These are phyloP conservation scores for Julus scandinavius DNA, from an alignment of 2,888 invertebrate species.

Conservation along the genomic window DNA sequence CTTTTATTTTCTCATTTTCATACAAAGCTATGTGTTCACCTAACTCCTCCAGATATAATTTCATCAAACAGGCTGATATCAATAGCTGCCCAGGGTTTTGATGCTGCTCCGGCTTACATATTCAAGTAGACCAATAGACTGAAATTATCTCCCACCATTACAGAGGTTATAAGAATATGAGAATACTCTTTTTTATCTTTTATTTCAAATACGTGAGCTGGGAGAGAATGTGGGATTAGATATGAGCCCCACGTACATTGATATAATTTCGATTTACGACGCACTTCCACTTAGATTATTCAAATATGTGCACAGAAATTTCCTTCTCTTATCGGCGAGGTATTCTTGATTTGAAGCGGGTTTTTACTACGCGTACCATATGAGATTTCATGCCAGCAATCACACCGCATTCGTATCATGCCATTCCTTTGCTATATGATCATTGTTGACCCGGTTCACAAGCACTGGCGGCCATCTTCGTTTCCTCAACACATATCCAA, in stretches of 20 bases:
- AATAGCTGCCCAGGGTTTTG: slow-evolving; percentile 4
- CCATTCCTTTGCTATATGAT: neutral
- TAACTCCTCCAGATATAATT: slow-evolving; percentile 21
- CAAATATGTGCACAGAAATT: slow-evolving; percentile 44
- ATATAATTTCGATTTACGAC: slow-evolving; percentile 46
- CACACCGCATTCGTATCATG: slow-evolving; percentile 34
- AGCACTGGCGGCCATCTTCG: neutral
- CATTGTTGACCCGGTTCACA: slow-evolving; percentile 24
- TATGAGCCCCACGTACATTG: slow-evolving; percentile 46
- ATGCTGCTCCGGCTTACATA: slow-evolving; percentile 14
- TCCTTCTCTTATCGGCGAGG: slow-evolving; percentile 44
- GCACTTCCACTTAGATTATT: slow-evolving; percentile 46
- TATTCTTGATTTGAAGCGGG: slow-evolving; percentile 33
- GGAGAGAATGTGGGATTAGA: slow-evolving; percentile 43
- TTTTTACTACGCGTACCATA: slow-evolving; percentile 24
- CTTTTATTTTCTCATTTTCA: slow-evolving; percentile 28
- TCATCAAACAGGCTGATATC: slow-evolving; percentile 31
- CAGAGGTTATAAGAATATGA: slow-evolving; percentile 45
- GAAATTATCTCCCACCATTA: slow-evolving; percentile 42
- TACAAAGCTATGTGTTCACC: slow-evolving; percentile 17
- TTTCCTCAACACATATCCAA: slow-evolving; percentile 4
- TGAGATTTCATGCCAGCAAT: slow-evolving; percentile 43
- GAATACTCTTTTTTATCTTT: slow-evolving; percentile 46
- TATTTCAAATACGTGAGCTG: slow-evolving; percentile 46
- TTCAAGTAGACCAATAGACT: slow-evolving; percentile 42